These are phyloP conservation scores for Clarias pachynema DNA, from an alignment of 2,797 vertebrate genomes.

Conservation along the genomic window DNA sequence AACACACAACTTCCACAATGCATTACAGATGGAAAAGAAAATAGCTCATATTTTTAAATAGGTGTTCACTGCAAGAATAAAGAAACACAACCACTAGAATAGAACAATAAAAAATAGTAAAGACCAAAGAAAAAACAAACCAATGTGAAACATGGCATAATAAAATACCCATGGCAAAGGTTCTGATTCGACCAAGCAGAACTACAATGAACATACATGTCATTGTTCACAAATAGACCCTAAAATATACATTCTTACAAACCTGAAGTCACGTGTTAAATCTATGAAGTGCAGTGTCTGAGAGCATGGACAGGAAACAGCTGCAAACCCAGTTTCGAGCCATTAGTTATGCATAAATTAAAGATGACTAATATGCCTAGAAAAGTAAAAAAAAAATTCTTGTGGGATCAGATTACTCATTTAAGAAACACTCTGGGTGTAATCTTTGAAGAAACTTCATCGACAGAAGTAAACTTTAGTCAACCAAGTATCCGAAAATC, in stretches of 20 bases:
- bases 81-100: background rate
- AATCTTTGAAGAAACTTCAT: background rate
- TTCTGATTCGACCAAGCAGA: background rate
- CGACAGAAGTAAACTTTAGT: background rate
- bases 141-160: background rate
- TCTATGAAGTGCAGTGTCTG: background rate
- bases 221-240: background rate
- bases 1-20: slow-evolving; percentile 15
- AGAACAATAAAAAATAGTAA: background rate
- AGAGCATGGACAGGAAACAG: slow-evolving; percentile 9
- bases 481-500: background rate
- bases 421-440: background rate
- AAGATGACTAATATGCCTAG: slow-evolving; percentile 9
- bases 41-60: background rate
- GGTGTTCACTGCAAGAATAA: slow-evolving; percentile 1
- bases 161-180: background rate
- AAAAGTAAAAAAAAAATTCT: background rate
- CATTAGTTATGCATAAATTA: slow-evolving; percentile 23
- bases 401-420: background rate
- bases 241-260: background rate
- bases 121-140: background rate
- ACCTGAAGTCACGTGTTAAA: background rate
- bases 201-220: background rate
- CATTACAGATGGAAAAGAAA: slow-evolving; percentile 16
- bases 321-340: background rate